A percentile compares a stretch with the other conserved stretches of the same genome.
These are phyloP conservation scores for Minunthozetes semirufus DNA, from an alignment of 2,888 invertebrate species.

Conservation along the genomic window DNA sequence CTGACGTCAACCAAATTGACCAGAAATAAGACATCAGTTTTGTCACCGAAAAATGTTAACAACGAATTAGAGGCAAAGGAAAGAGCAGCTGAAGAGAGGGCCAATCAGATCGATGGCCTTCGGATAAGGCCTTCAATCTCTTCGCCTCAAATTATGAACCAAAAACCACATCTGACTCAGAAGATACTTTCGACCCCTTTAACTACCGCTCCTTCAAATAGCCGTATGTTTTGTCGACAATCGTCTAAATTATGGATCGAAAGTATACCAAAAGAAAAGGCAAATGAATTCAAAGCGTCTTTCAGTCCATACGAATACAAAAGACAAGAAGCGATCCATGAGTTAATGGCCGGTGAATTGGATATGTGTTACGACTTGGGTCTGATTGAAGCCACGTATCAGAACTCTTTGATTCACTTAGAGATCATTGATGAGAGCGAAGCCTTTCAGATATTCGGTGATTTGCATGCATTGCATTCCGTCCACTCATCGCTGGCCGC, in stretches of 20 bases:
- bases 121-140: constrained; percentile 9
- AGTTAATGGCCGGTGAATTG: constrained; percentile 9
- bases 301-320: background rate
- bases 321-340: constrained; percentile 21
- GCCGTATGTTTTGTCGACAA: background rate
- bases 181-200: background rate
- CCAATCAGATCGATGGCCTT: background rate
- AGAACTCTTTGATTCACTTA: constrained; percentile 21
- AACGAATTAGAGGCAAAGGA: constrained; percentile 21
- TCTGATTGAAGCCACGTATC: constrained; percentile 26
- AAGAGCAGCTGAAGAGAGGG: no score
- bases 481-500: background rate
- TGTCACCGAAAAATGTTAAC: constrained; percentile 23
- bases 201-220: background rate
- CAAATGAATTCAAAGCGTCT: background rate
- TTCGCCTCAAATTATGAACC: background rate
- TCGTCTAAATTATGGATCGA: constrained; percentile 19
- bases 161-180: background rate
- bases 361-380: constrained; percentile 21
- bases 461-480: constrained; percentile 26
- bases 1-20: constrained; percentile 17
- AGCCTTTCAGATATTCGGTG: constrained; percentile 27
- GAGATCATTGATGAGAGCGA: constrained; percentile 19
- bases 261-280: constrained; percentile 25
- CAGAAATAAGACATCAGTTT: constrained; percentile 9